Percentiles rank a stretch among this genome's conserved stretches.
These are phyloP conservation scores for Notechis scutatus DNA, from an alignment of 2,113 vertebrate species.

Conservation along the genomic window DNA sequence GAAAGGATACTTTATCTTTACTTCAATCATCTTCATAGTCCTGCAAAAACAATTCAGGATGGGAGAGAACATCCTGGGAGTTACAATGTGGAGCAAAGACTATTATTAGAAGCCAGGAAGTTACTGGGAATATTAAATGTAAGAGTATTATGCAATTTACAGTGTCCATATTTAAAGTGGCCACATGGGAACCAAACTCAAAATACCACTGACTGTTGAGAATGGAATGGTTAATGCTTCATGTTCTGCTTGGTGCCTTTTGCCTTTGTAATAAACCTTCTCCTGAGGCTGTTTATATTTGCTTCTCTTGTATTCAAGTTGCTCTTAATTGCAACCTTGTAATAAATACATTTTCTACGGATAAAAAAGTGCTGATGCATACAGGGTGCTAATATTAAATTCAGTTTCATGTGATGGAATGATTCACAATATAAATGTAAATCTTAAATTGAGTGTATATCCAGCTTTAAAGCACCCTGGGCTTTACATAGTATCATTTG, in stretches of 20 bases:
- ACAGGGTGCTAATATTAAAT: background rate
- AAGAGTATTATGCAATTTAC: background rate
- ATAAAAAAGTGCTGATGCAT: background rate
- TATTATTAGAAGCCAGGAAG: background rate
- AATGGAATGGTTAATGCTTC: background rate
- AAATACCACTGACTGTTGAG: background rate
- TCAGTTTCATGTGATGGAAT: background rate
- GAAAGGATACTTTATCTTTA: background rate
- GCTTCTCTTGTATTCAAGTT: background rate
- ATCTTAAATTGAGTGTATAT: background rate
- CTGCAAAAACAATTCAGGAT: background rate
- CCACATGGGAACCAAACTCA: background rate
- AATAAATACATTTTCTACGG: background rate
- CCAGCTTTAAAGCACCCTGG: background rate
- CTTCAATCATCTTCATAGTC: background rate
- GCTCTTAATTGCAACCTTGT: background rate
- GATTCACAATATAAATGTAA: background rate
- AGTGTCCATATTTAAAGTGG: background rate
- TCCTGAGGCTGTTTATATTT: background rate
- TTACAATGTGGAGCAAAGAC: background rate
- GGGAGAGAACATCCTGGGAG: background rate
- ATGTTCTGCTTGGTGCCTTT: background rate
- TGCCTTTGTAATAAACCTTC: background rate
- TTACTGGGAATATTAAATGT: background rate
- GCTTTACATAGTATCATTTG: background rate